A percentile compares a stretch with the other conserved stretches of the same genome.
These are phyloP conservation scores for Hypsopygia costalis DNA, from an alignment of 2,888 invertebrate species.

Conservation along the genomic window DNA sequence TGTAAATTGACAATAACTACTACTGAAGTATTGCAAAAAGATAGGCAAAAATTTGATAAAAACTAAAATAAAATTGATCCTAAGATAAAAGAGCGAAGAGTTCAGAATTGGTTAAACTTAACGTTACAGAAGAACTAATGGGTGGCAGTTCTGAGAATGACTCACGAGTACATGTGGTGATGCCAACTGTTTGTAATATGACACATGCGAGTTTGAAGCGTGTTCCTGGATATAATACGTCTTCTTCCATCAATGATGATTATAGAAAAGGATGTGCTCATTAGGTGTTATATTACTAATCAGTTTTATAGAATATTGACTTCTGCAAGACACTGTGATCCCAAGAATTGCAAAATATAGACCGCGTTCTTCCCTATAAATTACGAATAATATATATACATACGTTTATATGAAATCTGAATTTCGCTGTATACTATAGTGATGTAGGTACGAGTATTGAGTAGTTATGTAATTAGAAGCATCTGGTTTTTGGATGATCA, in stretches of 20 bases:
- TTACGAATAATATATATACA: too few relatives aligned
- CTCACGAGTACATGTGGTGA: constrained; percentile 10
- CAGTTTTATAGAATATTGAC: too few relatives aligned
- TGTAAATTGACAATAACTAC: background rate
- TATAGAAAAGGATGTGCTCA: constrained; percentile 4
- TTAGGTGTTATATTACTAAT: constrained; percentile 1
- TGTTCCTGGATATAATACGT: constrained; percentile 10
- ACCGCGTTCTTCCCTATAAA: too few relatives aligned
- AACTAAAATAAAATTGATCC: background rate
- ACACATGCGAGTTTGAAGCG: constrained; percentile 8
- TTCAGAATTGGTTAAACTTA: background rate
- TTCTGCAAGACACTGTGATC: too few relatives aligned
- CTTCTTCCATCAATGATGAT: constrained; percentile 7
- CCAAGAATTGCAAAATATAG: too few relatives aligned
- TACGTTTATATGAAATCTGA: too few relatives aligned
- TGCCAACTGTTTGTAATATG: constrained; percentile 9
- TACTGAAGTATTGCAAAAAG: background rate
- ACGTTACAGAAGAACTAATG: constrained; percentile 2
- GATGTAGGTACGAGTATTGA: too few relatives aligned
- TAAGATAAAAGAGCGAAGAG: background rate
- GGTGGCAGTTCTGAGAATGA: constrained; percentile 7
- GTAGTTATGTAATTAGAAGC: too few relatives aligned
- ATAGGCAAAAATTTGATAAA: background rate
- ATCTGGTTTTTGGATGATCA: too few relatives aligned
- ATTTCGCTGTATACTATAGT: too few relatives aligned